A percentile compares a stretch with the other conserved stretches of the same genome.
Conservation (phyloP, 2,888 invertebrate species). For the Petrolisthes cinctipes region DNA sequence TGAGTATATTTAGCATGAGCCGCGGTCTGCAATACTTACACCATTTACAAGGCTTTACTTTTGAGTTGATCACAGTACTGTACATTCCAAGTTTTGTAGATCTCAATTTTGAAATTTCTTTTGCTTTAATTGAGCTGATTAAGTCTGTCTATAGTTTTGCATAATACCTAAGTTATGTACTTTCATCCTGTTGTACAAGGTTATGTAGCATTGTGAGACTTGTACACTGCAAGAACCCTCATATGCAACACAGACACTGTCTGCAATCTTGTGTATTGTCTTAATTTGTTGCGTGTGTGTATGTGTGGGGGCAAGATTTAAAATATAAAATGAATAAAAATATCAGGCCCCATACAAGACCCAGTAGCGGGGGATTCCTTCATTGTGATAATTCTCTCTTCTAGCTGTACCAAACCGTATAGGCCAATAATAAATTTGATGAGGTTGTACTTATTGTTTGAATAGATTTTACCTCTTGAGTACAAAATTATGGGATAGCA, state of each 20-base stretch:
- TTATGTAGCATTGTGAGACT: neutral
- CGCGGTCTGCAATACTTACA: neutral
- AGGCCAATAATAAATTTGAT: conserved; percentile 49
- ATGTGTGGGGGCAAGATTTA: neutral
- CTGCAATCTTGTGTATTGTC: neutral
- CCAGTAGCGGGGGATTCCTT: conserved; percentile 28
- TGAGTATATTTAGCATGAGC: neutral
- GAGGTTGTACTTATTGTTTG: conserved; percentile 13
- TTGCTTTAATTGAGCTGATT: neutral
- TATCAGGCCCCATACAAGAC: neutral
- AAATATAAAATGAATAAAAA: neutral
- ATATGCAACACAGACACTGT: neutral
- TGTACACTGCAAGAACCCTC: neutral
- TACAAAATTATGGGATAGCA: too few relatives aligned
- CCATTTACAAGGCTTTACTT: neutral
- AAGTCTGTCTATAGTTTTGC: neutral
- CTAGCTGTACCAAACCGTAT: conserved; percentile 50
- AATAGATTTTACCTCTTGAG: too few relatives aligned
- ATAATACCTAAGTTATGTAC: neutral
- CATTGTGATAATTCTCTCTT: conserved; percentile 49
- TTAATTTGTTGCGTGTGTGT: neutral
- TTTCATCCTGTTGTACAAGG: neutral
- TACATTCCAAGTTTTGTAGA: conserved; percentile 1
- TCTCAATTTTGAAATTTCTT: neutral
- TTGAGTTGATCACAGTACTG: neutral